Base-by-base conservation (phyloP, 2,113 vertebrate species). In the Takifugu flavidus region DNA sequence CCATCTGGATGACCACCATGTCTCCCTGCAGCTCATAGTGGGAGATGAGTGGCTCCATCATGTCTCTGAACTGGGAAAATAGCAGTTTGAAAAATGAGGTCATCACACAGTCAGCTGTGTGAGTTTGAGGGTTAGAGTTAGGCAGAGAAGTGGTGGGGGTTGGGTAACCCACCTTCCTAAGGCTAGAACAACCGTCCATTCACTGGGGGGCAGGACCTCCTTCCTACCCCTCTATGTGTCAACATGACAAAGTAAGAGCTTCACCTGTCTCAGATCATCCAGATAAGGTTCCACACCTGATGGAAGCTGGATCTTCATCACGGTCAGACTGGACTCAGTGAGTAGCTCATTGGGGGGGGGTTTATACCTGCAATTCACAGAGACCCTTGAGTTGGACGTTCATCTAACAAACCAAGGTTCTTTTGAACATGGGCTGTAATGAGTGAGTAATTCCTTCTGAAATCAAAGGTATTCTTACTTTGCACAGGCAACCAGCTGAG, bases 231-330 rank as follows among this genome's bases (percentile, higher is more conserved):
- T 11, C 7, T 39, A 6, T 31, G 29, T 4, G 29, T 31, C 11
- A 15, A n/a, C 12, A 2, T 28, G 27, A 5, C 6, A 6, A 53
- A 5, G 15, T 31, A 53, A 8, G 34, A 49, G n/a, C 20, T 4
- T 79, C 87, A 94, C 95, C 83, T 79, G 86, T 56, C 72, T 62
- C 69, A 98, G 89, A 49, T 98, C 95, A 13, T 95, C 91, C 56
- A 88, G 59, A 29, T 91, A 70, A 3, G 92, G 88, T 1, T 67
- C 82, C 59, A 98, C 65, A 15, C 95, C 95, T 7, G 93, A 95
- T 1, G 93, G 91, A 79, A 99, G 79, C 53, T 92, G 76, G 59
- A 99, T 95, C 74, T 95, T 93, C 93, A 98, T 94, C 58, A 97
- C 94, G 0, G 92, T 90, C 25, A 93, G 93, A 25, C 87, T 82